Base-by-base conservation (phyloP, 2,888 invertebrate genomes). In the Acanthosepion pharaonis region DNA sequence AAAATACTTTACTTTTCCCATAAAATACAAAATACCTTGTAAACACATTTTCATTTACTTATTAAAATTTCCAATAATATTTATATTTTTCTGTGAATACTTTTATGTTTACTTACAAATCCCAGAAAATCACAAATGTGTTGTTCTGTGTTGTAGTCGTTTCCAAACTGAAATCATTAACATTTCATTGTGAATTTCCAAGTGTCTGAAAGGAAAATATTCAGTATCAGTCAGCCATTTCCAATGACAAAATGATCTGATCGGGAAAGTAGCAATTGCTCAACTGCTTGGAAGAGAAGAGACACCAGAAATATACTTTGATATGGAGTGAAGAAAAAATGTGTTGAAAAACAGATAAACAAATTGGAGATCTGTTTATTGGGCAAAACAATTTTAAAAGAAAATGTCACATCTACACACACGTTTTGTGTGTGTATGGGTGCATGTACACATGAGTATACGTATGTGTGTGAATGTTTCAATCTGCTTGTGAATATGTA, bases 1-100 rank as follows among this genome's bases (percentile, higher is more conserved):
- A 78, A 78, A 78, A 78, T 78, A 78, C 78, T 78, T 78, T 78
- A 78, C 78, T 78, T 78, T 78, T 78, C 78, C 78, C 78, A 78
- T 78, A 78, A 78, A 78, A 78, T 78, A 78, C 78, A 78, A 78
- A 78, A 78, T 78, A 78, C 78, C 78, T 78, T 78, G 78, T 33
- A 78, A 78, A 78, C 78, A 78, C 78, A 78, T 78, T 78, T 78
- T n/a, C 78, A 33, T 78, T 78, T 78, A 78, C 78, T 78, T 78
- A 78, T 78, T 18, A n/a, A n/a, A 78, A 78, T 78, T 59, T 59
- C 59, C 20, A 78, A 78, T n/a, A 33, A n/a, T 64, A 25, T 64
- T 78, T n/a, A 78, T 78, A n/a, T 78, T 78, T 78, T 78, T 33
- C 78, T 78, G 78, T 78, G n/a, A 33, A 33, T 78, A 78, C 8